A percentile compares a stretch with the other conserved stretches of the same genome.
Conservation (phyloP, 2,797 vertebrate genomes). For the Syndactyla subalaris region DNA sequence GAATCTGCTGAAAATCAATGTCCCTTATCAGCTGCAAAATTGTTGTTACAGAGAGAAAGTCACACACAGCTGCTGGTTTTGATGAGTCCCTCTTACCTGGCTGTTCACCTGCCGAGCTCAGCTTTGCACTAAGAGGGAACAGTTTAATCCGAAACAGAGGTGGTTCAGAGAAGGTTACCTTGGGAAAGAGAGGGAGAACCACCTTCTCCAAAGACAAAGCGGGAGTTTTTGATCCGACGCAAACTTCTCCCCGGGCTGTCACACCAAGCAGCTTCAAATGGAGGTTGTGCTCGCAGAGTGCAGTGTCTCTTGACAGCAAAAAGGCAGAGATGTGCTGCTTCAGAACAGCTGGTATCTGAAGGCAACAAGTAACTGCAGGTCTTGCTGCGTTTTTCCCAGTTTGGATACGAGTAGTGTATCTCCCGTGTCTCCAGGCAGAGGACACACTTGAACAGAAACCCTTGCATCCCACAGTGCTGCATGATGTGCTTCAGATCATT, state of each 20-base stretch:
- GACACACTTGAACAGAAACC: neutral
- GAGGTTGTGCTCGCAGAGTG: neutral
- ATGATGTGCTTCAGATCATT: neutral
- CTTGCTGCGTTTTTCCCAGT: neutral
- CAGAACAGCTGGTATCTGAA: neutral
- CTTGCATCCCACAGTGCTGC: neutral
- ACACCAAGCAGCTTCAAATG: neutral
- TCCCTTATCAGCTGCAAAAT: neutral
- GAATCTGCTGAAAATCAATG: conserved; percentile 54
- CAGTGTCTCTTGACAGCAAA: neutral
- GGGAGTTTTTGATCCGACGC: neutral
- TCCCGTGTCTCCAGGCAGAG: neutral
- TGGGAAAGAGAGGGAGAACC: neutral
- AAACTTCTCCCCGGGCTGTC: conserved; percentile 1
- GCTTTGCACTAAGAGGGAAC: neutral
- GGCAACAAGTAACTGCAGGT: neutral
- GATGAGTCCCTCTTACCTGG: neutral
- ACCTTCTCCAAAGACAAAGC: neutral
- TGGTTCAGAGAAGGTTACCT: neutral
- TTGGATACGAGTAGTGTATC: neutral
- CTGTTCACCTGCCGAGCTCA: neutral
- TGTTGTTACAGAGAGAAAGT: conserved; percentile 29
- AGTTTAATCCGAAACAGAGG: neutral
- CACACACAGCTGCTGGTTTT: neutral
- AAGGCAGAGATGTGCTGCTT: neutral